phyloP scores from a whole-genome alignment of 2,888 invertebrate species.

The Pilophorus perplexus region DNA sequence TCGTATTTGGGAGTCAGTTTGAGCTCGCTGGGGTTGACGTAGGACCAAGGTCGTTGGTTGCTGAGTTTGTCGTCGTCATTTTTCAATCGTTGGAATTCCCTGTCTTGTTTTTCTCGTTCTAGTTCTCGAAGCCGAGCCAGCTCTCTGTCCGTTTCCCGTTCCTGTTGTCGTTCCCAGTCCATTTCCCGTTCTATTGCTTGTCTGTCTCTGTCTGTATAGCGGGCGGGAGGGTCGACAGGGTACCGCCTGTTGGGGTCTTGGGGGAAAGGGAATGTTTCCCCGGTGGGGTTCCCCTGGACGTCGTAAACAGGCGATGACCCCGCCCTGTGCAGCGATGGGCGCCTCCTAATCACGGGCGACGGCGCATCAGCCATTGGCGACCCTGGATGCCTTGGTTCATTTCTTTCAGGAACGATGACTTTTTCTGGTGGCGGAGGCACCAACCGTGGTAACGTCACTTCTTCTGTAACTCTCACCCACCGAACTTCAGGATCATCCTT shows the following conservation, averaged over 20 bases:
- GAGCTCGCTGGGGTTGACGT: conserved; percentile 30
- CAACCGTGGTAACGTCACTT: conserved; percentile 19
- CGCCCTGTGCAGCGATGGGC: conserved; percentile 6
- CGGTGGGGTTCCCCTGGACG: conserved; percentile 33
- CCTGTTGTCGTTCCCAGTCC: conserved; percentile 12
- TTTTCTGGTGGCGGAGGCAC: conserved; percentile 5
- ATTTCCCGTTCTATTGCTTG: conserved; percentile 12
- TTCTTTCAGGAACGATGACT: background rate
- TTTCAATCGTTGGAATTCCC: conserved; percentile 19
- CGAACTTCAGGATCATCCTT: background rate
- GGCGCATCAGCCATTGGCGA: conserved; percentile 29
- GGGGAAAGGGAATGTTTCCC: conserved; percentile 31
- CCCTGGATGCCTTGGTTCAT: background rate
- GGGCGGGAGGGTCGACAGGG: background rate
- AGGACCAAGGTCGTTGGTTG: conserved; percentile 21
- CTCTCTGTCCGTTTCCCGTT: conserved; percentile 19
- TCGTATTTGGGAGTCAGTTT: conserved; percentile 34
- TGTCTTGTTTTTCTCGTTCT: conserved; percentile 12
- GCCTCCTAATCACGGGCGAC: conserved; percentile 18
- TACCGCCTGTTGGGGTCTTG: conserved; percentile 29
- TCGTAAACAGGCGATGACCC: conserved; percentile 38
- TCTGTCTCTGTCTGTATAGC: too few species aligned
- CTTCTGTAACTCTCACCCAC: conserved; percentile 17
- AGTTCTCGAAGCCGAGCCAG: background rate
- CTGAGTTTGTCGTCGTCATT: conserved; percentile 19